phyloP scores from a whole-genome alignment of 2,797 vertebrate genomes.

The Propithecus perrieri region DNA sequence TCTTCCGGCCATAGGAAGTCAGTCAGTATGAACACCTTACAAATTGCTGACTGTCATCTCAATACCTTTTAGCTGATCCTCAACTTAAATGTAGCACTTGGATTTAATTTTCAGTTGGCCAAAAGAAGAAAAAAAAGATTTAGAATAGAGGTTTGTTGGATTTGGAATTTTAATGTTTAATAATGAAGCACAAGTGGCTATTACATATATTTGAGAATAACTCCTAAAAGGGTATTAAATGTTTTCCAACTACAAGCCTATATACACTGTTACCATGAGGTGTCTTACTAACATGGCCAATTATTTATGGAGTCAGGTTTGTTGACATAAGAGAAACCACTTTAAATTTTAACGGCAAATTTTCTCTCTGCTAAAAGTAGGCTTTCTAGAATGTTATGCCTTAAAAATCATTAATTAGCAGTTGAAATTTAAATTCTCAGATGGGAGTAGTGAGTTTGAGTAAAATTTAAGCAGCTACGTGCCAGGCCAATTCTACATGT shows the following conservation, averaged over 20 bases:
- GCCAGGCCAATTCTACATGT: not conserved
- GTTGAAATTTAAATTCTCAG: constrained; percentile 13
- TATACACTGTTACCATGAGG: not conserved
- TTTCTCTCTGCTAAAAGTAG: not conserved
- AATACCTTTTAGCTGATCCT: not conserved
- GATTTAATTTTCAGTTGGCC: not conserved
- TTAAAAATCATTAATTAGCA: not conserved
- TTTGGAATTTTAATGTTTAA: not conserved
- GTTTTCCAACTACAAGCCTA: not conserved
- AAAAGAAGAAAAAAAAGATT: not conserved
- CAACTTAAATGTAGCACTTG: not conserved
- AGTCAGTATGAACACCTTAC: not conserved
- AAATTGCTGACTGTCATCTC: not conserved
- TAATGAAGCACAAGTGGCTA: not conserved
- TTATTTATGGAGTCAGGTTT: not conserved
- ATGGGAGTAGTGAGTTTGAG: not conserved
- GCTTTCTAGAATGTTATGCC: not conserved
- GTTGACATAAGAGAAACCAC: not conserved
- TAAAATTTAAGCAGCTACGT: not conserved
- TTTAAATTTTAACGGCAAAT: not conserved
- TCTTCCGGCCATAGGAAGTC: not conserved
- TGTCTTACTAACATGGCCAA: not conserved
- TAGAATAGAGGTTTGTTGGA: not conserved
- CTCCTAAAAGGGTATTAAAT: not conserved
- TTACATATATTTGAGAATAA: not conserved